Conservation (phyloP, 2,888 invertebrate genomes). For the Nymphalis polychloros region DNA sequence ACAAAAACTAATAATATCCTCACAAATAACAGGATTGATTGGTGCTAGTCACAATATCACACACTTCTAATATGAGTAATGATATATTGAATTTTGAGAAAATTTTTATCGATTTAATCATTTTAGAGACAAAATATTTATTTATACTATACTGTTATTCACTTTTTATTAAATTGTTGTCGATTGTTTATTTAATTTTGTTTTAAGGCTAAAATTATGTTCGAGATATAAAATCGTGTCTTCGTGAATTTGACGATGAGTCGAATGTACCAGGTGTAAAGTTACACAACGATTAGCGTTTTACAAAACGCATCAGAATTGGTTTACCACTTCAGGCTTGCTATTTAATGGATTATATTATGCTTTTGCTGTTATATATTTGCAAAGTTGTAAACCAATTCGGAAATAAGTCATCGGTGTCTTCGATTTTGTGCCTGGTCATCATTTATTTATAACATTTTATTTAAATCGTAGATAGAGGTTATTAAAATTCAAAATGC, state of each 20-base stretch:
- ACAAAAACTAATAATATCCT: neutral
- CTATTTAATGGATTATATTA: neutral
- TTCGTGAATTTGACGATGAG: conserved; percentile 42
- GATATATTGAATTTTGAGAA: neutral
- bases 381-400: conserved; percentile 34
- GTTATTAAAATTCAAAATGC: conserved; percentile 28
- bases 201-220: conserved; percentile 36
- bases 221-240: conserved; percentile 39
- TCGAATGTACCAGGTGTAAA: conserved; percentile 37
- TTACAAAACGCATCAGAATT: conserved; percentile 40
- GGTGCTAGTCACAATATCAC: no score
- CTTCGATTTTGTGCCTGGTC: conserved; percentile 40
- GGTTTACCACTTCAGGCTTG: conserved; percentile 37
- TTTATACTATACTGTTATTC: neutral
- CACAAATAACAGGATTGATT: neutral
- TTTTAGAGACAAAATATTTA: neutral
- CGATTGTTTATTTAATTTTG: neutral
- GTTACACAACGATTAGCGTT: conserved; percentile 39
- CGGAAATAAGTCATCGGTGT: conserved; percentile 13
- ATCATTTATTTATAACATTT: conserved; percentile 21
- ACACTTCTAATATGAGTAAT: no score
- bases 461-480: conserved; percentile 19
- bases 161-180: neutral
- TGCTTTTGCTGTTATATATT: neutral
- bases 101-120: neutral